Evolutionary conservation across 2,888 invertebrate species (phyloP), one percentile per base, ranked within the genome.

Genomic region (Eupithecia abbreviata): DNA sequence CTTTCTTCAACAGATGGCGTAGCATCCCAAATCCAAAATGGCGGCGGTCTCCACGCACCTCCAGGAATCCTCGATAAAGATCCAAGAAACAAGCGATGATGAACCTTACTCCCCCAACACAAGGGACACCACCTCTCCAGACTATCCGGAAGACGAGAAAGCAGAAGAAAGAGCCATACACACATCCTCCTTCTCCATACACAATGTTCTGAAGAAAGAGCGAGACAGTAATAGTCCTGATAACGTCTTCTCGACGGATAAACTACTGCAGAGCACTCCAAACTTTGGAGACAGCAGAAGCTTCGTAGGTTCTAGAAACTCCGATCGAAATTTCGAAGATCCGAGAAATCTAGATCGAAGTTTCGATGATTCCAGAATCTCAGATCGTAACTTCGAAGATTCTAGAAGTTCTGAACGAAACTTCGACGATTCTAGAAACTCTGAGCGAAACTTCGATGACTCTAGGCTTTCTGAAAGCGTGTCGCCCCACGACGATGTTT

Each of bases 151-250:
- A 6, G 93, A 93, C 3, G 93, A 93, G 12, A 93, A 94, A 78
- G 77, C 83, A 4, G 91, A 92, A 80, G 91, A 93, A 0, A 86
- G 90, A 84, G 86, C 86, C 2, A 82, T 91, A 80, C 90, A 92
- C 72, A 85, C 91, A 30, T 93, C 94, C 74, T 91, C 95, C 80
- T 95, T 95, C 84, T 92, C 93, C 83, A 95, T 95, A 77, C 95
- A 95, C 82, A 95, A 95, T 75, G 95, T 95, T 1, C 79, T 95
- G 18, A 95, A 95, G 87, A 95, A 94, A 77, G 95, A 95, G 84
- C 81, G 95, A 79, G 95, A 95, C 45, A 91, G 89, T 74, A 86
- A 89, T 73, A 95, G 95, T 80, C 95, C 95, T 1, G 93, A 94
- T 41, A 94, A 95, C 80, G 95, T 95, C 0, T 95, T 95, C 78